Evolutionary conservation across 2,797 vertebrate genomes (phyloP).

Genomic region (Neomorphus geoffroyi): DNA sequence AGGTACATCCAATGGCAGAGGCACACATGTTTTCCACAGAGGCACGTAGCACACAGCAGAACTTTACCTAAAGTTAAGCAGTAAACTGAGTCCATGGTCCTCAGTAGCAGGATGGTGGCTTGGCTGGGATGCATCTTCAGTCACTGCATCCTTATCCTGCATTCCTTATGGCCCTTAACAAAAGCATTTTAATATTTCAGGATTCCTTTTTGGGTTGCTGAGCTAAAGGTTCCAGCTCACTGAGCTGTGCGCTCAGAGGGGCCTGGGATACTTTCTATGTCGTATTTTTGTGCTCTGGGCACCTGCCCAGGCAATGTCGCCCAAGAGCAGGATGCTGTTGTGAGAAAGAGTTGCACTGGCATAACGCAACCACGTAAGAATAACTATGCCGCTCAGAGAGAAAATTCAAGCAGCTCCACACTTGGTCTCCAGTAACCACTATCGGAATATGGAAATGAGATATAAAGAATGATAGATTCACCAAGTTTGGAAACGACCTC

Average conservation of each 20-base stretch:
- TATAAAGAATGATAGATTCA: too few species aligned
- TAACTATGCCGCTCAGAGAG: too few species aligned
- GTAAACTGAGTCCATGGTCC: neutral
- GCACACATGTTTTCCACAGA: neutral
- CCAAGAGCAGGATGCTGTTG: neutral
- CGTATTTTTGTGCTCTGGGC: neutral
- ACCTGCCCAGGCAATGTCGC: neutral
- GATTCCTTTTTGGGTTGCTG: constrained; percentile 10
- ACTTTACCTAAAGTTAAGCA: neutral
- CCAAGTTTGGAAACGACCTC: too few species aligned
- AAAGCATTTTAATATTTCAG: neutral
- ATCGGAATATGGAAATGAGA: too few species aligned
- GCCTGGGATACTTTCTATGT: neutral
- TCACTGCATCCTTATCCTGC: neutral
- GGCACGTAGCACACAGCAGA: neutral
- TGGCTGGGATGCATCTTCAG: neutral
- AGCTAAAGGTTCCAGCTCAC: constrained; percentile 26
- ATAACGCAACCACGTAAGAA: too few species aligned
- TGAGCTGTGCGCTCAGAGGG: neutral
- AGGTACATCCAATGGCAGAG: too few species aligned
- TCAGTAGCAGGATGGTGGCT: accelerated
- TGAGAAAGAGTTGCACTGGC: too few species aligned
- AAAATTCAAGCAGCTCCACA: too few species aligned
- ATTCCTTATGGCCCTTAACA: neutral
- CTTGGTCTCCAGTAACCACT: too few species aligned